A percentile compares a stretch with the other conserved stretches of the same genome.
These are phyloP conservation scores for Leptopterna dolabrata DNA, from an alignment of 2,888 invertebrate genomes.

Conservation along the genomic window DNA sequence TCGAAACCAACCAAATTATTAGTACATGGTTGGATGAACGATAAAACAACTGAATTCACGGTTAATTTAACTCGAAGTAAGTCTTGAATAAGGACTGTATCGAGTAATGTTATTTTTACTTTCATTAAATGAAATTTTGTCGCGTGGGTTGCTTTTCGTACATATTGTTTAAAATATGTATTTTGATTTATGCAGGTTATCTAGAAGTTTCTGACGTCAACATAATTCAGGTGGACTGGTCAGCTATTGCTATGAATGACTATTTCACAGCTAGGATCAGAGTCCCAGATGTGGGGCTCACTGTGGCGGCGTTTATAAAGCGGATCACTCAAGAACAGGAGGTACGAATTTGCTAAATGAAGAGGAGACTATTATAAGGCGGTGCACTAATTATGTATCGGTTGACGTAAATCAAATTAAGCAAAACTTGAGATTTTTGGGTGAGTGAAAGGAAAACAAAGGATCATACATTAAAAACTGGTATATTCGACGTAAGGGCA, in stretches of 20 bases:
- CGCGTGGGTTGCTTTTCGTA: too few species aligned
- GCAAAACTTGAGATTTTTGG: too few species aligned
- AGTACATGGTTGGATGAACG: not conserved
- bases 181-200: not conserved
- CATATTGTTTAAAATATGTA: too few species aligned
- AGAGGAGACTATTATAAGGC: too few species aligned
- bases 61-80: not conserved
- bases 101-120: too few species aligned
- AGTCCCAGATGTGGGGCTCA: not conserved
- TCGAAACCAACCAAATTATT: not conserved
- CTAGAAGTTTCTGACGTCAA: not conserved
- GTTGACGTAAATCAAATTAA: too few species aligned
- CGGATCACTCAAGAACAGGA: not conserved
- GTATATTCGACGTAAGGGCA: too few species aligned
- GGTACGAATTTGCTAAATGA: not conserved
- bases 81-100: not conserved
- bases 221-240: slow-evolving; percentile 20
- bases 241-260: not conserved
- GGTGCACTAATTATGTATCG: too few species aligned
- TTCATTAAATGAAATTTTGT: too few species aligned
- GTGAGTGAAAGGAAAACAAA: too few species aligned
- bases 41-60: not conserved
- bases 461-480: too few species aligned
- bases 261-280: not conserved
- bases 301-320: slow-evolving; percentile 3